A percentile compares a stretch with the other conserved stretches of the same genome.
Conservation (phyloP, 1,140 invertebrate genomes). For the Pogonognathellus flavescens region DNA sequence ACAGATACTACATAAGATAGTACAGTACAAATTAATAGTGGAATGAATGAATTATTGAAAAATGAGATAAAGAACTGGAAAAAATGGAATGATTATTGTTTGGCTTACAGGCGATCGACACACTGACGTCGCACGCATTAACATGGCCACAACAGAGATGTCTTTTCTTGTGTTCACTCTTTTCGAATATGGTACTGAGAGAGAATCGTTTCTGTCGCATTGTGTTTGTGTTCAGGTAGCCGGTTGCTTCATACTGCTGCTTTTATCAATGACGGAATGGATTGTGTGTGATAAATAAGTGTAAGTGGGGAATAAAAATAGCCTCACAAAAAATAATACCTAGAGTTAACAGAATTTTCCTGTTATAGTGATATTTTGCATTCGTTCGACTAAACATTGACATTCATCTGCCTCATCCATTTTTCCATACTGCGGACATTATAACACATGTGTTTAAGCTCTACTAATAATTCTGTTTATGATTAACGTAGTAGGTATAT, state of each 20-base stretch:
- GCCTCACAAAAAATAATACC: background rate
- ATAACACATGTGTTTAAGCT: too few relatives aligned
- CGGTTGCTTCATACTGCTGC: background rate
- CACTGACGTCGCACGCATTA: conserved; percentile 32
- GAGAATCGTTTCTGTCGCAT: background rate
- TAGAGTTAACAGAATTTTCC: background rate
- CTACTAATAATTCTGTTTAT: too few relatives aligned
- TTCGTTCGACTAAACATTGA: too few relatives aligned
- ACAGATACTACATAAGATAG: conserved; percentile 28
- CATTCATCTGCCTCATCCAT: too few relatives aligned
- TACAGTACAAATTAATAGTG: background rate
- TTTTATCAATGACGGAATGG: background rate
- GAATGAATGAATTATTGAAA: conserved; percentile 33
- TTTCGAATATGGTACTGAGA: background rate
- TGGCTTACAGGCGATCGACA: conserved; percentile 38
- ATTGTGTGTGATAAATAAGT: background rate
- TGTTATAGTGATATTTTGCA: too few relatives aligned
- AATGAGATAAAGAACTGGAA: conserved; percentile 20
- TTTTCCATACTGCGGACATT: too few relatives aligned
- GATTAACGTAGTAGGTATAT: too few relatives aligned
- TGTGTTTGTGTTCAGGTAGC: conserved; percentile 17
- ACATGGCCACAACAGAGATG: conserved; percentile 35
- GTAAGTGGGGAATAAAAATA: background rate
- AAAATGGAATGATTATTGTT: conserved; percentile 37
- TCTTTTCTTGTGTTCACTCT: conserved; percentile 23